A percentile compares a stretch with the other conserved stretches of the same genome.
Evolutionary conservation across 1,140 invertebrate species (phyloP).

Genomic region (Pachypeltis micranthus): DNA sequence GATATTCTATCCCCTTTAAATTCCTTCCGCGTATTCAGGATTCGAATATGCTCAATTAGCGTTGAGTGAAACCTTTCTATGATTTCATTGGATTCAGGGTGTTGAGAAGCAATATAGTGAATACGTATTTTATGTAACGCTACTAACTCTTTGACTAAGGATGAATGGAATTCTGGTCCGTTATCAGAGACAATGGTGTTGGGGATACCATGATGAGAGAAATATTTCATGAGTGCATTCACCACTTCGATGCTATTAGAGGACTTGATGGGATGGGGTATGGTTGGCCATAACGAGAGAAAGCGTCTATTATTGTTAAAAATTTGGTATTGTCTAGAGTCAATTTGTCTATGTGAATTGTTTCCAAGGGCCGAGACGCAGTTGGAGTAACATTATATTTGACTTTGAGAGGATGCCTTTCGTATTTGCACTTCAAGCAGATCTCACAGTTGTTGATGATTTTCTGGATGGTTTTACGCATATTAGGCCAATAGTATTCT

Average conservation of each 20-base stretch:
- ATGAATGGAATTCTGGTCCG: not conserved
- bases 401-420: not conserved
- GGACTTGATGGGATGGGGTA: not conserved
- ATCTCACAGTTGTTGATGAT: not conserved
- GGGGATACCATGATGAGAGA: not conserved
- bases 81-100: not conserved
- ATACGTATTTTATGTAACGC: not conserved
- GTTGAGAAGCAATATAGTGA: not conserved
- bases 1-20: not conserved
- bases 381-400: not conserved
- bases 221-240: not conserved
- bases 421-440: not conserved
- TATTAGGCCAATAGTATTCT: not conserved
- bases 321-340: not conserved
- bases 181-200: not conserved
- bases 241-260: not conserved
- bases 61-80: slow-evolving; percentile 5
- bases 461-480: not conserved
- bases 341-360: not conserved
- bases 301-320: not conserved
- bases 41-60: not conserved
- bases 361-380: not conserved
- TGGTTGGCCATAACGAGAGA: no score
- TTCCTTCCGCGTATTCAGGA: not conserved
- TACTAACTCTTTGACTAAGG: not conserved